Evolutionary conservation across 2,888 invertebrate species (phyloP).

Genomic region (Drosophila leonis): DNA sequence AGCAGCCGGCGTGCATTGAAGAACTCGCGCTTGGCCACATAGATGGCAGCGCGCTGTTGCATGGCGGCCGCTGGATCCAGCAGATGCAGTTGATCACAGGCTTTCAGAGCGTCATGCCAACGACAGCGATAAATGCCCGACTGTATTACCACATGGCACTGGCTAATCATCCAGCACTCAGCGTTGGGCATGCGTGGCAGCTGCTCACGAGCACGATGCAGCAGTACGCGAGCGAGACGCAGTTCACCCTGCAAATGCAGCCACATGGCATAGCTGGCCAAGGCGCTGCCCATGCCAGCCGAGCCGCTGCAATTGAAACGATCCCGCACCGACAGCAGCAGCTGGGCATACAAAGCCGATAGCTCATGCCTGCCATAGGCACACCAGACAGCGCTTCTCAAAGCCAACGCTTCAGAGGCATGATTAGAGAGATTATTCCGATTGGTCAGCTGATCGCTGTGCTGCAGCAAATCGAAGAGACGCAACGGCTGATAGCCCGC

Average conservation of each 20-base stretch:
- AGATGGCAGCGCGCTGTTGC: conserved; percentile 85
- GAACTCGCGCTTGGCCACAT: conserved; percentile 85
- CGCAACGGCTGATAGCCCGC: conserved; percentile 83
- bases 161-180: conserved; percentile 89
- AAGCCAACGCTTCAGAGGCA: conserved; percentile 91
- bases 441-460: conserved; percentile 94
- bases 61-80: conserved; percentile 89
- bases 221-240: conserved; percentile 87
- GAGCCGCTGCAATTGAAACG: conserved; percentile 88
- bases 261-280: conserved; percentile 88
- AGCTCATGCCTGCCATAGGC: conserved; percentile 95
- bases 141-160: conserved; percentile 87
- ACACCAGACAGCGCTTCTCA: conserved; percentile 94
- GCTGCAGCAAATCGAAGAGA: conserved; percentile 90
- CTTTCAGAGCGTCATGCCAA: conserved; percentile 90
- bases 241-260: conserved; percentile 86
- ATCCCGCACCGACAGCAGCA: conserved; percentile 92
- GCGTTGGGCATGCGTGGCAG: conserved; percentile 89
- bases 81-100: conserved; percentile 89
- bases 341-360: conserved; percentile 92
- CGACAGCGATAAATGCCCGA: conserved; percentile 86
- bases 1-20: conserved; percentile 83
- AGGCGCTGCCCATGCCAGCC: conserved; percentile 89
- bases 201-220: conserved; percentile 88
- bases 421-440: conserved; percentile 93